Evolutionary conservation across 1,140 invertebrate species (phyloP), one percentile per base, ranked within the genome.

Genomic region (Alviniconcha marisindica): DNA sequence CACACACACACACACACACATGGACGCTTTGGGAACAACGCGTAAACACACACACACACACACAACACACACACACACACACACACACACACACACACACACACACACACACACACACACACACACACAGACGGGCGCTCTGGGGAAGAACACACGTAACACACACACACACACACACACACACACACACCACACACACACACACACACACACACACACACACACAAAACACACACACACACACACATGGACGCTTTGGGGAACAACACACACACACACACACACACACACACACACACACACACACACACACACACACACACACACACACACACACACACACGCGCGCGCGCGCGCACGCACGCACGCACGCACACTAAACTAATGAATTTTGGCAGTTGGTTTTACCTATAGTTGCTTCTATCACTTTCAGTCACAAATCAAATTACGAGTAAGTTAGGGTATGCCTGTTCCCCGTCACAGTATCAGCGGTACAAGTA

Each of bases 241-340:
- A 28, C n/a, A 0, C n/a, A 69, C n/a, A 28, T 31, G 7, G 21
- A 31, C 2, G 10, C 4, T 3, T 0, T 21, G 1, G n/a, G 21
- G n/a, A 10, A 28, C 33, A 1, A 15, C 0, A 31, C 63, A 31
- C 63, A 31, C 63, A 31, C 63, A 40, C 31, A 73, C 28, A 0
- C 7, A 60, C 10, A 15, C 56, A 60, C 10, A n/a, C 10, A 60
- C 56, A 60, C 18, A 73, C 18, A 73, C 21, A 73, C 33, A 73
- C 18, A 73, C 5, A 73, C 18, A 73, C 69, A 73, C 69, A 73
- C 56, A 60, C 56, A 60, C 56, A 60, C 56, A 60, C 56, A 60
- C 56, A 60, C 56, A 60, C 56, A 60, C 56, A 60, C 56, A 60
- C 56, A 28, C 56, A 60, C 56, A 60, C 56, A 60, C 56, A 60